These are phyloP conservation scores for Hirtodrosophila trivittata DNA, from an alignment of 2,888 invertebrate genomes.

Conservation along the genomic window DNA sequence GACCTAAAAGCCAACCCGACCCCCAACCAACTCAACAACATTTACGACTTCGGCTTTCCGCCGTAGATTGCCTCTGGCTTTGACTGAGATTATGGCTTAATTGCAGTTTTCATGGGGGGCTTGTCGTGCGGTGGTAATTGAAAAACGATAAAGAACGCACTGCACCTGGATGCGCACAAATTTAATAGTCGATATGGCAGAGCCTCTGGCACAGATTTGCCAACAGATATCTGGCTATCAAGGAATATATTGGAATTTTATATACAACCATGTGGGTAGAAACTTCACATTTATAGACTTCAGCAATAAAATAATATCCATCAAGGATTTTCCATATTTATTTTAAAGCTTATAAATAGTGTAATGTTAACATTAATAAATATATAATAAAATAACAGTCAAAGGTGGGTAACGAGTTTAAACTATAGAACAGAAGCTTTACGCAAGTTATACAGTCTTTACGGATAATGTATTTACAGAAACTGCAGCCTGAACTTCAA, in stretches of 20 bases:
- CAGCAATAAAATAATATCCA: no score
- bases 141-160: slow-evolving; percentile 62
- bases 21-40: slow-evolving; percentile 38
- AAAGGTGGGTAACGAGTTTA: no score
- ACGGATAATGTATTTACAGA: no score
- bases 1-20: not conserved
- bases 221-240: slow-evolving; percentile 1
- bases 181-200: slow-evolving; percentile 28
- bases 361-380: no score
- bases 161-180: slow-evolving; percentile 25
- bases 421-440: no score
- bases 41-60: slow-evolving; percentile 47
- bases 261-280: no score
- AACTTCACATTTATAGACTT: no score
- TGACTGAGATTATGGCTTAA: slow-evolving; percentile 62
- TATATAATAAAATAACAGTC: no score
- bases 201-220: slow-evolving; percentile 14
- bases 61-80: slow-evolving; percentile 31
- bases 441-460: no score
- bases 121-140: slow-evolving; percentile 53
- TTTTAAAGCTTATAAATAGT: no score
- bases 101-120: slow-evolving; percentile 36
- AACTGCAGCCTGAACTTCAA: slow-evolving; percentile 22
- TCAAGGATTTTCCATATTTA: no score
- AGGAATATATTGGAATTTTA: no score